Base-by-base conservation (phyloP, 2,888 invertebrate species). In the Germaria angustata region DNA sequence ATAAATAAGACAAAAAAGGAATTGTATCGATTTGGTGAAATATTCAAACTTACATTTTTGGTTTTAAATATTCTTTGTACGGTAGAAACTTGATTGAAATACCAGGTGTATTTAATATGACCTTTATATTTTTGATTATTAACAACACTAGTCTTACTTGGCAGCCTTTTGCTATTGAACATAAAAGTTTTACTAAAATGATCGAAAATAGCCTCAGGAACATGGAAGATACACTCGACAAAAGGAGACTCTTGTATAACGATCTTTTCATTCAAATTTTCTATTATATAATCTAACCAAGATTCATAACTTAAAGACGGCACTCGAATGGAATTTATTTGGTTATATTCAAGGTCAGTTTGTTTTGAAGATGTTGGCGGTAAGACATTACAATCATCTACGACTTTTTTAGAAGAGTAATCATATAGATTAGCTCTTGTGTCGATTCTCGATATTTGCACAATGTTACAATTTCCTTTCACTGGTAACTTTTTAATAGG, bases 251-350 rank as follows among this genome's bases (percentile, higher is more conserved):
- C 92, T 86, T 94, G 94, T 88, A 94, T 95, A 88, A 94, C 94
- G 93, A 96, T 94, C 13, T 94, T 93, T 84, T 94, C 94, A 90
- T 96, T 96, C 68, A 96, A 94, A 24, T 94, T 92, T 88, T 96
- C 96, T 9, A 95, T 95, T 13, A 95, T 94, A 86, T 95, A 94
- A 1, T 94, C 93, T 53, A 96, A 91, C 96, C 96, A 96, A 61
- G 94, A 92, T 9, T 93, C 91, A 89, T 95, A 96, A 17, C 88
- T 87, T 44, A 91, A 80, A 0, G 88, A 87, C 11, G 89, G 90
- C 7, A 86, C 84, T 6, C 83, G 53, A 3, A 72, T 34, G 4
- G 1, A 9, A 4, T 34, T 22, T n/a, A 8, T 5, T 44, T 39
- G 24, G 9, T 51, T n/a, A 39, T 32, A 5, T 22, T 20, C 34